Evolutionary conservation across 53 echinoderm and acorn worm species (phyloP).

Genomic region (Crossaster papposus): DNA sequence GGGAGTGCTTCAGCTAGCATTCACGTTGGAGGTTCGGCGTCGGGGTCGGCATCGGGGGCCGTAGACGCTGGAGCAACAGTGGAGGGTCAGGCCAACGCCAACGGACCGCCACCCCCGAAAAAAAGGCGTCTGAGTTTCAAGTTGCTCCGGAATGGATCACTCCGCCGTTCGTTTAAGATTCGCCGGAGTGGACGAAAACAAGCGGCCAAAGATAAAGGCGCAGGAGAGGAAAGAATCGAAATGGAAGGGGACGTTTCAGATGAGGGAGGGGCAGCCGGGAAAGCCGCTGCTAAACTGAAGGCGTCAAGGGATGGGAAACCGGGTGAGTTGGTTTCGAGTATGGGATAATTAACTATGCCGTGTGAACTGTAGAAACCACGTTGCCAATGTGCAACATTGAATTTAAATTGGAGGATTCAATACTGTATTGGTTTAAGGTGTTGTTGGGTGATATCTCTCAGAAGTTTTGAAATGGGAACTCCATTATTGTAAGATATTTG

Average conservation of each 20-base stretch:
- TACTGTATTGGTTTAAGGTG: no score
- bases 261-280: constrained; percentile 37
- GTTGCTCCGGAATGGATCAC: constrained; percentile 73
- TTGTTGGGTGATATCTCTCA: no score
- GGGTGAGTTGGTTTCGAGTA: constrained; percentile 40
- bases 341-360: no score
- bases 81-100: constrained; percentile 59
- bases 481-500: no score
- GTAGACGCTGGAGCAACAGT: constrained; percentile 60
- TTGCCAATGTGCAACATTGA: no score
- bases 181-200: constrained; percentile 63
- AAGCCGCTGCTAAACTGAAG: constrained; percentile 18
- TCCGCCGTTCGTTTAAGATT: constrained; percentile 75
- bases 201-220: constrained; percentile 39
- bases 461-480: not conserved
- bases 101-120: constrained; percentile 79
- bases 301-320: constrained; percentile 57
- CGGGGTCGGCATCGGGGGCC: constrained; percentile 86
- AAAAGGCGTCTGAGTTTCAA: constrained; percentile 92
- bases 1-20: constrained; percentile 76
- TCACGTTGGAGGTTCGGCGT: constrained; percentile 80
- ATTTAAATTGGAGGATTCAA: no score
- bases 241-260: constrained; percentile 56
- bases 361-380: no score
- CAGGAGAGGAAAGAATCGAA: constrained; percentile 47